Base-by-base conservation (phyloP, 2,113 vertebrate genomes). In the Neopipo cinnamomea region DNA sequence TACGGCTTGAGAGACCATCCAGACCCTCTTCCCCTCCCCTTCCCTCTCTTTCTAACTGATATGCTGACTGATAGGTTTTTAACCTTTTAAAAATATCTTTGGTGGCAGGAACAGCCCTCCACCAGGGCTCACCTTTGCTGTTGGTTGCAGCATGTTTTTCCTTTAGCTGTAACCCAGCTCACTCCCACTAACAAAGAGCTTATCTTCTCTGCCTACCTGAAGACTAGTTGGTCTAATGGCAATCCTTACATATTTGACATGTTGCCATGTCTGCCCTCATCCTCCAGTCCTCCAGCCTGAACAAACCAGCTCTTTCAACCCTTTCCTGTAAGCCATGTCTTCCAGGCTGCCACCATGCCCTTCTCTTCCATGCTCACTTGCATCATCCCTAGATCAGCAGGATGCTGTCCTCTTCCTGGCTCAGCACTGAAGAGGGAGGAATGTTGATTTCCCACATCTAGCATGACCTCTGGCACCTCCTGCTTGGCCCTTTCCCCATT, bases 71-170 rank as follows among this genome's bases (percentile, higher is more conserved):
- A 68, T 65, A 68, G 14, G 56, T 76, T 53, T 71, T 86, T 88
- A 96, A 89, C 79, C 92, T 95, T 93, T 93, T 55, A 14, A 81
- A 93, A 92, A 91, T 86, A 91, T 52, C 68, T 71, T 82, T 1
- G 5, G 72, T 66, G 88, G 77, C 63, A 87, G 61, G 56, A 81
- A 41, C 46, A 92, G 72, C 83, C 68, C 47, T 87, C 33, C 8
- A 12, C 39, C 56, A 68, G n/a, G 47, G 56, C 52, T 75, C 31
- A 39, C 52, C 52, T 85, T 70, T 39, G 63, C 71, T 81, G 50
- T 58, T 55, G 28, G 8, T 78, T 62, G 35, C 61, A 65, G 61
- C 33, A 12, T 56, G 42, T 24, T 80, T 78, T 92, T 62, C 15
- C 47, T 78, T 71, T 33, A 74, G 67, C 52, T 80, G 14, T 76